phyloP scores from a whole-genome alignment of 2,113 vertebrate species.

The Peromyscus maniculatus region DNA sequence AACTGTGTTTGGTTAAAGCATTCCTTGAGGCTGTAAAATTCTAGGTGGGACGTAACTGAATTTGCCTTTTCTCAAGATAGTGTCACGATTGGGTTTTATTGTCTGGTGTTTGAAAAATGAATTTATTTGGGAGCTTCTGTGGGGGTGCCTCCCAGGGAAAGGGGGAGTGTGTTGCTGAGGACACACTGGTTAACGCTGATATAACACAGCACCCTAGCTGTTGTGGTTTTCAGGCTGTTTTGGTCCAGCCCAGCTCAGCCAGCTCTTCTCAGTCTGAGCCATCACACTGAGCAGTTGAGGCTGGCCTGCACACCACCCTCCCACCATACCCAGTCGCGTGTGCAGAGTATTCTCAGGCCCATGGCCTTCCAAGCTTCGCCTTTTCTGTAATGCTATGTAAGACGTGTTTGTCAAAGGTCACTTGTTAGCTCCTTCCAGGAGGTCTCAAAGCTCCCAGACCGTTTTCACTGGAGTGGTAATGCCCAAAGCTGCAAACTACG shows the following conservation, averaged over 20 bases:
- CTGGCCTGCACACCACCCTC: not conserved
- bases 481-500: not conserved
- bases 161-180: not conserved
- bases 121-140: not conserved
- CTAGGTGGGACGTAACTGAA: not conserved
- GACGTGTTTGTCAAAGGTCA: not conserved
- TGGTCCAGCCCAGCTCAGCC: not conserved
- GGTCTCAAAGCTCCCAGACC: not conserved
- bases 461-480: not conserved
- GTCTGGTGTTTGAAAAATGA: not conserved
- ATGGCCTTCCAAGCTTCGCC: not conserved
- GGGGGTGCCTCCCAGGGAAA: not conserved
- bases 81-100: not conserved
- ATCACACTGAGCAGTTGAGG: not conserved
- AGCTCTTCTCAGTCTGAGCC: not conserved
- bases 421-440: not conserved
- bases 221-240: not conserved
- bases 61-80: not conserved
- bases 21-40: not conserved
- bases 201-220: not conserved
- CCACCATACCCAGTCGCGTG: not conserved
- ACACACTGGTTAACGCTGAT: not conserved
- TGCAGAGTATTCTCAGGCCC: not conserved
- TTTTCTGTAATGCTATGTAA: not conserved
- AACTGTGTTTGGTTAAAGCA: conserved; percentile 25